phyloP scores from a whole-genome alignment of 2,797 vertebrate genomes.

The Helicolenus hilgendorfi region DNA sequence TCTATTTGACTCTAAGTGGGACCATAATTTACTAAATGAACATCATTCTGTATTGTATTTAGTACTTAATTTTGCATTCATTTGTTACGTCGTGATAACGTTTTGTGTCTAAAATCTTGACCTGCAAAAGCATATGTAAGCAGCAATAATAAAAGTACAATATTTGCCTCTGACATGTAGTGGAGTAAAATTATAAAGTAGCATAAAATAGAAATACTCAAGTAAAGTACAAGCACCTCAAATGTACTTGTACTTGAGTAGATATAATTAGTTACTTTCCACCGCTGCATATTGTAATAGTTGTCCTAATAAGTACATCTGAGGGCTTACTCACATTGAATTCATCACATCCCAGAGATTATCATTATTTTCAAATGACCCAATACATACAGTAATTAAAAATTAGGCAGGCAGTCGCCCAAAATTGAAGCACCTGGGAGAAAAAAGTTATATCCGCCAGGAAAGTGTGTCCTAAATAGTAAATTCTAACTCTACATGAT shows the following conservation, averaged over 20 bases:
- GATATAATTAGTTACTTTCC: neutral
- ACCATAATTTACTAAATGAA: no score
- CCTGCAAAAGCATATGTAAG: no score
- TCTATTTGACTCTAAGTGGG: no score
- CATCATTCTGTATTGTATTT: no score
- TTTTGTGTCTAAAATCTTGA: no score
- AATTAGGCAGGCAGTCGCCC: neutral
- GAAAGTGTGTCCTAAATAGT: neutral
- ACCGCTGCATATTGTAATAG: neutral
- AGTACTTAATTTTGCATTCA: accelerated
- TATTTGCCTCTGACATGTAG: neutral
- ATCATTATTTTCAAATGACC: neutral
- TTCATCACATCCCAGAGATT: neutral
- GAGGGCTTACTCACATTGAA: neutral
- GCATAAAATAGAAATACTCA: neutral
- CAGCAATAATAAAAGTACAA: neutral
- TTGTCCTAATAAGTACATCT: neutral
- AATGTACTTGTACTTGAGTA: neutral
- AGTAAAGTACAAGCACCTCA: neutral
- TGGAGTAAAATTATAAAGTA: neutral
- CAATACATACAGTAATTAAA: neutral
- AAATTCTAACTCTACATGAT: neutral
- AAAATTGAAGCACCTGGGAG: neutral
- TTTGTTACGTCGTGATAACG: neutral
- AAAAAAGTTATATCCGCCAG: neutral